These are phyloP conservation scores for Pelagia noctiluca DNA, from an alignment of 30 jellyfish, hydroid and myxozoan species.

Conservation along the genomic window DNA sequence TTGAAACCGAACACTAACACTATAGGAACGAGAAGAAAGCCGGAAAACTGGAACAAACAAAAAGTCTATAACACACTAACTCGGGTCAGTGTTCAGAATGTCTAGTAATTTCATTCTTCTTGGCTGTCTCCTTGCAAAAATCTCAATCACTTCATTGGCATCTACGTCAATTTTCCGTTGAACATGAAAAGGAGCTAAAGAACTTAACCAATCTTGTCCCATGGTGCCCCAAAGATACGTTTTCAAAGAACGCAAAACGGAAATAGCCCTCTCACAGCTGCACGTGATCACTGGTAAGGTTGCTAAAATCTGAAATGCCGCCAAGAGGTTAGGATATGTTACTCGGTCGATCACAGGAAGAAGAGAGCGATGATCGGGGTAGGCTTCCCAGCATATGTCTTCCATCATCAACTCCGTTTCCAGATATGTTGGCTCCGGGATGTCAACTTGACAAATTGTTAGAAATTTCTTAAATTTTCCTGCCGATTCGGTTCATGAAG, in stretches of 20 bases:
- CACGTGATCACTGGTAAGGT: slow-evolving; percentile 76
- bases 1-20: too few relatives aligned
- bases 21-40: too few relatives aligned
- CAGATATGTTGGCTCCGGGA: slow-evolving; percentile 53
- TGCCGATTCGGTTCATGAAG: slow-evolving; percentile 9
- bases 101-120: neutral
- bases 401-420: slow-evolving; percentile 41
- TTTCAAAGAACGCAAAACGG: slow-evolving; percentile 58
- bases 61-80: too few relatives aligned
- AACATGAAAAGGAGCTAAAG: slow-evolving; percentile 2
- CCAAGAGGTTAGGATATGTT: slow-evolving; percentile 63
- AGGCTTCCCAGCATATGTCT: slow-evolving; percentile 27
- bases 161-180: neutral
- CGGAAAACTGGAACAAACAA: too few relatives aligned
- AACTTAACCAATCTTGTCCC: slow-evolving; percentile 36
- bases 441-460: slow-evolving; percentile 28
- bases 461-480: slow-evolving; percentile 15
- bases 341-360: slow-evolving; percentile 27
- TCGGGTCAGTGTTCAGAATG: neutral
- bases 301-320: slow-evolving; percentile 56
- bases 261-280: slow-evolving; percentile 69
- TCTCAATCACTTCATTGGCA: neutral
- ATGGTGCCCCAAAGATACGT: slow-evolving; percentile 58
- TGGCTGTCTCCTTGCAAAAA: neutral
- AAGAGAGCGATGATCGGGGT: slow-evolving; percentile 26